Conservation (phyloP, 2,888 invertebrate species). For the Choristoneura rosaceana region DNA sequence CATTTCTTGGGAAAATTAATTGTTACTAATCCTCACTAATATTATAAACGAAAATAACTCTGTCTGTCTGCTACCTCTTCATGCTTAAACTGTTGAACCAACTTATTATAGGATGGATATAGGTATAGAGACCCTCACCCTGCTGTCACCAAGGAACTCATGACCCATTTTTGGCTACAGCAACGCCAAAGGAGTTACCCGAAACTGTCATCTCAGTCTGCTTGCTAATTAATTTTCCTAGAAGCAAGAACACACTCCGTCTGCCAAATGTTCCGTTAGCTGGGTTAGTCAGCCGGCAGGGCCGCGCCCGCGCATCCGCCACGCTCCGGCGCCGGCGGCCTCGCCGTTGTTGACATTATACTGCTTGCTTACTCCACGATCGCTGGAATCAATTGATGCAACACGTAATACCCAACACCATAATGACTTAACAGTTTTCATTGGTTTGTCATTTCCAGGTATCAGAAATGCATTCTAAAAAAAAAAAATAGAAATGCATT, state of each 20-base stretch:
- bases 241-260: background rate
- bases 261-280: conserved; percentile 2
- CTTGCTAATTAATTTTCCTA: background rate
- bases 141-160: no score
- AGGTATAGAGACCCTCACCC: no score
- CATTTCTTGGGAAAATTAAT: no score
- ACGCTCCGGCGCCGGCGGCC: conserved; percentile 45
- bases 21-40: no score
- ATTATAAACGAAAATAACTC: no score
- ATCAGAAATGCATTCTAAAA: no score
- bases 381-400: conserved; percentile 7
- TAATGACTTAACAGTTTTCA: conserved; percentile 1
- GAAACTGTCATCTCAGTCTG: background rate
- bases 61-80: no score
- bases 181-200: no score
- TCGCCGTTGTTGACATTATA: conserved; percentile 29
- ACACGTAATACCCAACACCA: background rate
- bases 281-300: conserved; percentile 16
- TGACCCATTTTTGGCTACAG: no score
- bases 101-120: no score
- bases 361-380: conserved; percentile 1
- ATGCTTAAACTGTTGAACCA: no score
- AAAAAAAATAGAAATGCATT: no score
- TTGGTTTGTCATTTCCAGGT: background rate
- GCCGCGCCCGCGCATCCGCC: conserved; percentile 40